phyloP scores from a whole-genome alignment of 2,113 vertebrate genomes.

The Neogobius melanostomus region DNA sequence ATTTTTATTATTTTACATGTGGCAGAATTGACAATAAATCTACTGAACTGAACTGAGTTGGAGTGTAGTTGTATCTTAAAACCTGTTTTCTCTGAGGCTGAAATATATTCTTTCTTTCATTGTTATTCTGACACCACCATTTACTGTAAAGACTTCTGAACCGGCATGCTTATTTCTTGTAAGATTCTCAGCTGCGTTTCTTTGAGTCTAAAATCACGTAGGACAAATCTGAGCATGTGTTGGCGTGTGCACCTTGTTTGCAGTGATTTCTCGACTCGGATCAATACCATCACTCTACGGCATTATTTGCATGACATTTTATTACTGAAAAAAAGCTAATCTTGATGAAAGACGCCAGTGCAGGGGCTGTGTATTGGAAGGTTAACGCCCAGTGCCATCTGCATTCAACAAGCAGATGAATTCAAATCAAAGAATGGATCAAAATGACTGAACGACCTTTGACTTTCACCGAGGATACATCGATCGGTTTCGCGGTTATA shows the following conservation, averaged over 20 bases:
- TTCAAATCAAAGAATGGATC: background rate
- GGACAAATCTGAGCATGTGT: background rate
- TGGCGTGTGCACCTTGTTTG: background rate
- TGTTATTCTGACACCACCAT: no score
- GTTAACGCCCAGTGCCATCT: background rate
- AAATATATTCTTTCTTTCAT: no score
- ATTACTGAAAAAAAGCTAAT: constrained; percentile 15
- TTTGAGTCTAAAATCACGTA: background rate
- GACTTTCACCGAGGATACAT: constrained; percentile 7
- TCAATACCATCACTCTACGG: background rate
- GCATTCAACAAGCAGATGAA: background rate
- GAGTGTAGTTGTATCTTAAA: no score
- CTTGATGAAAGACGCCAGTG: background rate
- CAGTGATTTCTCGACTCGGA: background rate
- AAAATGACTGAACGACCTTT: background rate
- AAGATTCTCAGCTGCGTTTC: no score
- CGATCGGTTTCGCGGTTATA: constrained; percentile 6
- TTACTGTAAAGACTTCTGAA: no score
- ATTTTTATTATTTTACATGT: no score
- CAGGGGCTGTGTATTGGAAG: background rate
- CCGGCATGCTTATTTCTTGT: no score
- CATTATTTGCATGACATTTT: constrained; percentile 24
- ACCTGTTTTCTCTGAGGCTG: no score
- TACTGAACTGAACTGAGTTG: no score
- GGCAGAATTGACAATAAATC: no score